Evolutionary conservation across 2,797 vertebrate genomes (phyloP), one percentile per base, ranked within the genome.

Genomic region (Thalassophryne amazonica): DNA sequence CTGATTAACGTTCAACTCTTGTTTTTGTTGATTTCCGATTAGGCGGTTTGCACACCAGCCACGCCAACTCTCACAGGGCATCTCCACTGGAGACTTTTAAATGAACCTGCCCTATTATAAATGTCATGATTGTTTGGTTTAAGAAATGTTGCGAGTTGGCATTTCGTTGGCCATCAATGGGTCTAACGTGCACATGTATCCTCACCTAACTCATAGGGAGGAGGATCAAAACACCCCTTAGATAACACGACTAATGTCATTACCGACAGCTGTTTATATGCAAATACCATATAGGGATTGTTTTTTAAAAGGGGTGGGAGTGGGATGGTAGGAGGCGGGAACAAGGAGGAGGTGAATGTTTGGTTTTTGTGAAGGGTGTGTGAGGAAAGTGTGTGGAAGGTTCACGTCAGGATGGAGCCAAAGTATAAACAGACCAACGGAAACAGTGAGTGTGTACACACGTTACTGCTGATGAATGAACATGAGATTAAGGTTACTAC

Each of bases 361-460:
- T 69, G 69, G 30, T 2, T 53, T 47, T 40, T 53, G 30, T 13
- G 25, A 19, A 24, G 39, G 34, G 31, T 41, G 20, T 17, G 12
- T 22, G 41, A 62, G 34, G 49, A 58, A 51, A 38, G 69, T 41
- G 38, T 63, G 42, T 14, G 32, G 64, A 36, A n/a, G 16, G 37
- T 59, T 59, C 0, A 1, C 34, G 56, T 41, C 72, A 69, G 62
- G n/a, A 2, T 29, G 60, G 72, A 81, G 71, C 76, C 62, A 53
- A 29, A 59, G 19, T 12, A 39, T 75, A 76, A 80, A 77, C 66
- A 78, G n/a, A 17, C 10, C 0, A 4, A 18, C 37, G 60, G 75
- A 80, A 67, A 30, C 19, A 0, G 2, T 12, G 40, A 39, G 58
- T 55, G 36, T 35, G 63, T 16, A 16, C 51, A 12, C 57, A 59